Evolutionary conservation across 2,797 vertebrate genomes (phyloP), one percentile per base, ranked within the genome.

Genomic region (Pangasius sanitwongsei): DNA sequence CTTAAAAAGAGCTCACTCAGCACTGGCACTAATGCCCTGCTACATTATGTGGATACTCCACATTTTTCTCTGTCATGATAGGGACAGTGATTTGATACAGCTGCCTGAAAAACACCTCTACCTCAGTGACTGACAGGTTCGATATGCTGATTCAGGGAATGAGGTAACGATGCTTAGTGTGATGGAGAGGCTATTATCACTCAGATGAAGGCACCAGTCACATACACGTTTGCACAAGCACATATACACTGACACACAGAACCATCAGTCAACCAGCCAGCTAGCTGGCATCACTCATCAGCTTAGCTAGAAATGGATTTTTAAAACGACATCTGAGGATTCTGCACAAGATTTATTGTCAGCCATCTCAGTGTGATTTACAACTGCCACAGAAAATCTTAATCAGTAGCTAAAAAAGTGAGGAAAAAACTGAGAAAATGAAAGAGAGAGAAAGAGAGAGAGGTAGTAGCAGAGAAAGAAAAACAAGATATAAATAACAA

Each of bases 31-130:
- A 80, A 88, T 6, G 28, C 37, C 74, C 59, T 59, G 34, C 61
- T 75, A 28, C 48, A 25, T n/a, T 31, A 75, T 61, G n/a, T 41
- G 41, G 69, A 86, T 80, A 44, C 61, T 70, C 77, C 80, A 55
- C 37, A 90, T 88, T 83, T 89, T 87, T 90, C 75, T 90, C 81
- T 87, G 82, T 69, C 61, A 57, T 53, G 11, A 83, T 23, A 69
- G 34, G 34, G 50, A 85, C 72, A 81, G 65, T 89, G 63, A 91
- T 81, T 85, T 81, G 88, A 85, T 78, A 70, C 80, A 84, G 59
- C 70, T 84, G 69, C 61, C 65, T 37, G 34, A 84, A 53, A 61
- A 44, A 34, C 70, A 78, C 85, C 57, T 69, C 13, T 25, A 69
- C 31, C 23, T 87, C 59, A 78, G 28, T 72, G 77, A 87, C 16